Base-by-base conservation (phyloP, 2,113 vertebrate species). In the Dolichotis patagonum region DNA sequence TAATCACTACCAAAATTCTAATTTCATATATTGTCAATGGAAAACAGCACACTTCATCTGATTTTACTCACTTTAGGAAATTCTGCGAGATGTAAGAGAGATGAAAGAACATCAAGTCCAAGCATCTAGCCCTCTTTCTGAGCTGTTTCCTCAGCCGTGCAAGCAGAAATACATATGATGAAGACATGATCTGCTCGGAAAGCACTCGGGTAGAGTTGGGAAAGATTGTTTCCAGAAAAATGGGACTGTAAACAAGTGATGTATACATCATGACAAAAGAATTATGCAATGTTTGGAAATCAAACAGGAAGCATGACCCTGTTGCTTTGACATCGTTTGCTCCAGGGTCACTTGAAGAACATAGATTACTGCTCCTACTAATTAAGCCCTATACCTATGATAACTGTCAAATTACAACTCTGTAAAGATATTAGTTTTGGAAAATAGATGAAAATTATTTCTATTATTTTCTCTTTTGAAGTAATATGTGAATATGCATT, bases 371-470 rank as follows among this genome's bases (percentile, higher is more conserved):
- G 54, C 71, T 93, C 26, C 26, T 67, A 30, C 65, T 85, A 85
- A 83, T 94, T 69, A 84, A 54, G 9, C 1, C 0, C n/a, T 19
- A 41, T 12, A 54, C 8, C 65, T 32, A 75, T 26, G 13, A 22
- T 71, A 87, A 30, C 19, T 95, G 6, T 46, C 83, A 93, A 58
- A 35, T 67, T 75, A 60, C 1, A 52, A 63, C 91, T 97, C 43
- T 89, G 14, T 52, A 30, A 63, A 92, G 49, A 89, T 52, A 52
- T 63, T 83, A 73, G 82, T 92, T 87, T 96, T 80, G 71, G 26
- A 87, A 90, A 95, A 86, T 1, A 62, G 32, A 83, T 67, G 19
- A 17, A 85, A 88, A 90, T 75, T 87, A 84, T 97, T 96, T 95
- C 58, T 78, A 43, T 62, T 96, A 84, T 73, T 92, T 87, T 90